Conservation (phyloP, 2,113 vertebrate genomes). For the Triplophysa rosa region DNA sequence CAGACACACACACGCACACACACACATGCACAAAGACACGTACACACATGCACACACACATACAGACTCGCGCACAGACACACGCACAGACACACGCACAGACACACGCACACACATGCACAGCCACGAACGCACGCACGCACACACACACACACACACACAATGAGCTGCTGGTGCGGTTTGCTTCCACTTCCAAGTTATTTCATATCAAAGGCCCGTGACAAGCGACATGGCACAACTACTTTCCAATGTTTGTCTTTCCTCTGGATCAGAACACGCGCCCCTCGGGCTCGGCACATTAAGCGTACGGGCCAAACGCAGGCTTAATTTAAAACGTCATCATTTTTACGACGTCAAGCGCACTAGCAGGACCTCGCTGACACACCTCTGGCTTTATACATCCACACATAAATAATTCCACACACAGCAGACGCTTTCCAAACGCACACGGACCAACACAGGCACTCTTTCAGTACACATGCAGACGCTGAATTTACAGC, state of each 20-base stretch:
- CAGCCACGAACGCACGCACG: slow-evolving; percentile 47
- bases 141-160: slow-evolving; percentile 51
- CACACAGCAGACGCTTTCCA: slow-evolving; percentile 69
- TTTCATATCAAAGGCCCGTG: slow-evolving; percentile 71
- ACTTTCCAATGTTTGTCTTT: slow-evolving; percentile 73
- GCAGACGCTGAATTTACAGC: slow-evolving; percentile 69
- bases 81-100: background rate
- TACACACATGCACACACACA: too few relatives aligned
- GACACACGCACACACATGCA: slow-evolving; percentile 56
- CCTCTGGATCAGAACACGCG: slow-evolving; percentile 61
- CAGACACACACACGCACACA: too few relatives aligned
- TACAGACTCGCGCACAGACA: too few relatives aligned
- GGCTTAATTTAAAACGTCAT: slow-evolving; percentile 65
- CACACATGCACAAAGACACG: too few relatives aligned
- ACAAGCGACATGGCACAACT: slow-evolving; percentile 67
- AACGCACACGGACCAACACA: slow-evolving; percentile 63
- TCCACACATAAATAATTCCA: slow-evolving; percentile 75
- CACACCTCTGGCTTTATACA: slow-evolving; percentile 70
- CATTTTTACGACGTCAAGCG: slow-evolving; percentile 69
- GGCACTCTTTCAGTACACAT: slow-evolving; percentile 63
- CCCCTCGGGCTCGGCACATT: slow-evolving; percentile 62
- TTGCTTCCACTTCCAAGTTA: slow-evolving; percentile 63
- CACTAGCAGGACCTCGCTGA: slow-evolving; percentile 70
- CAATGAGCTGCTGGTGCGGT: slow-evolving; percentile 58
- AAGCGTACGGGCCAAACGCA: slow-evolving; percentile 55